Evolutionary conservation across 2,888 invertebrate species (phyloP).

Genomic region (Bellardia bayeri): DNA sequence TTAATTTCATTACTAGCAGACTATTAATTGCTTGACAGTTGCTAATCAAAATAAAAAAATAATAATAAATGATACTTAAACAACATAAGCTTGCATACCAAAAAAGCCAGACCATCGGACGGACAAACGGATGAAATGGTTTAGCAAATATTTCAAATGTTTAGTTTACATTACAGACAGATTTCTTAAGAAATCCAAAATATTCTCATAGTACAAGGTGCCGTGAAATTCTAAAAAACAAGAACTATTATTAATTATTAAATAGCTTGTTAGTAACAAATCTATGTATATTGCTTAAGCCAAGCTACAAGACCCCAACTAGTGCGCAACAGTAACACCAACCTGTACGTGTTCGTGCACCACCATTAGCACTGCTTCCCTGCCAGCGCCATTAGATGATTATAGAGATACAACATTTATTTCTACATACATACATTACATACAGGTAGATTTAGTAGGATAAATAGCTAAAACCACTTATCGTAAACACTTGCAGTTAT

Average conservation of each 20-base stretch:
- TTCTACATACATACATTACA: not conserved
- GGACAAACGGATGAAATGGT: slow-evolving; percentile 23
- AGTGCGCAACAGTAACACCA: slow-evolving; percentile 22
- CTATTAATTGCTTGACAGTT: slow-evolving; percentile 65
- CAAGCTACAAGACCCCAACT: slow-evolving; percentile 38
- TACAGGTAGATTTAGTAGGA: slow-evolving; percentile 50
- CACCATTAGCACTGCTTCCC: not conserved
- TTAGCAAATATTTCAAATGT: slow-evolving; percentile 1
- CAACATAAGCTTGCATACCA: not conserved
- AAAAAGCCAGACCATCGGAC: not conserved
- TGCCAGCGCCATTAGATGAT: slow-evolving; percentile 37
- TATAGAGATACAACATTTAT: slow-evolving; percentile 15
- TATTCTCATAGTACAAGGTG: slow-evolving; percentile 54
- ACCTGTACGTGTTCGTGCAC: not conserved
- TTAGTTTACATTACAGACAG: not conserved
- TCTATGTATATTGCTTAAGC: slow-evolving; percentile 31
- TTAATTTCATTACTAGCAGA: slow-evolving; percentile 26
- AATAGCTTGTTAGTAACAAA: slow-evolving; percentile 56
- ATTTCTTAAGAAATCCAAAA: slow-evolving; percentile 39
- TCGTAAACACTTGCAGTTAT: slow-evolving; percentile 69
- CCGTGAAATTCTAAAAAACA: slow-evolving; percentile 25
- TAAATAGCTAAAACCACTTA: slow-evolving; percentile 71
- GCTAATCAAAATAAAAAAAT: slow-evolving; percentile 31
- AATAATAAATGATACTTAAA: not conserved
- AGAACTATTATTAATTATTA: slow-evolving; percentile 25